These are phyloP conservation scores for Volucella inanis DNA, from an alignment of 2,888 invertebrate genomes.

Conservation along the genomic window DNA sequence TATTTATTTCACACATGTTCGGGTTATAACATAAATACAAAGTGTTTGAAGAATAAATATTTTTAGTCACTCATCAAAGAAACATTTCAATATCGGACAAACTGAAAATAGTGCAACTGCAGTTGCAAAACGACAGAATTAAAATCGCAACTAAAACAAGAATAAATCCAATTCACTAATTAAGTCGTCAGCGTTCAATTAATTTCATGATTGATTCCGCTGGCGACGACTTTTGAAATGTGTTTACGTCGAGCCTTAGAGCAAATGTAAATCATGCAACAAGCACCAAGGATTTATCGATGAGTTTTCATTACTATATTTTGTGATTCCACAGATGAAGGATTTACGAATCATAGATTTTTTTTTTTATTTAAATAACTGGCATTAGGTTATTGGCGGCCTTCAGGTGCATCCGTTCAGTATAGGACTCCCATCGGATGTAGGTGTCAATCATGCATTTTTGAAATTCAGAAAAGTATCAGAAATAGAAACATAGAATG, in stretches of 20 bases:
- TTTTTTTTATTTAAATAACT: too few relatives aligned
- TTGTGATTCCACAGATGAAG: conserved; percentile 7
- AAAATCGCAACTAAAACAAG: background rate
- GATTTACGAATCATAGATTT: too few relatives aligned
- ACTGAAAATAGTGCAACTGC: conserved; percentile 10
- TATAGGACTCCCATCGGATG: too few relatives aligned
- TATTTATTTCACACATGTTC: conserved; percentile 50
- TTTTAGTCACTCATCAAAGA: conserved; percentile 38
- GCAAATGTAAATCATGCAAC: conserved; percentile 36
- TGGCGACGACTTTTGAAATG: conserved; percentile 31
- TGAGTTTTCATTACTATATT: background rate
- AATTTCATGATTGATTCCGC: conserved; percentile 62
- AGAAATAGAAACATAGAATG: too few relatives aligned
- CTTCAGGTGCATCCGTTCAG: too few relatives aligned
- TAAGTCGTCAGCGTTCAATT: conserved; percentile 68
- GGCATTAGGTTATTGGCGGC: too few relatives aligned
- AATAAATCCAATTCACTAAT: conserved; percentile 64
- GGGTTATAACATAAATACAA: conserved; percentile 40
- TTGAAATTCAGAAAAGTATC: too few relatives aligned
- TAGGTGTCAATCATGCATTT: too few relatives aligned
- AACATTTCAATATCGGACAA: conserved; percentile 32
- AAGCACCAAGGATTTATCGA: conserved; percentile 19
- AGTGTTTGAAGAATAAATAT: conserved; percentile 61
- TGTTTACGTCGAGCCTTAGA: conserved; percentile 38
- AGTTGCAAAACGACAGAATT: too few relatives aligned